These are phyloP conservation scores for Furcula furcula DNA, from an alignment of 2,888 invertebrate genomes.

Conservation along the genomic window DNA sequence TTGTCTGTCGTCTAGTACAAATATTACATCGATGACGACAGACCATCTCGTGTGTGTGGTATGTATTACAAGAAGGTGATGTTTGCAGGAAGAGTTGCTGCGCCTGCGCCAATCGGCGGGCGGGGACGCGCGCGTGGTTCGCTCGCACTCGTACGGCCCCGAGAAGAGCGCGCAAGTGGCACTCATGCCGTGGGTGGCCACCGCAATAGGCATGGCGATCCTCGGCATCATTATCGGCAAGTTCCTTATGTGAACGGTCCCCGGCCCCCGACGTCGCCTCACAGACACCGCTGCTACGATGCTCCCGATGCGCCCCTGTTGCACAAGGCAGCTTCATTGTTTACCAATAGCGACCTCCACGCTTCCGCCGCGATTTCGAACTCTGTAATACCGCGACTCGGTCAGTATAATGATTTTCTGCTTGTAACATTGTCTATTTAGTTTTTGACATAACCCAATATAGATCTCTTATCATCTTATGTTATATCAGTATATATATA, in stretches of 20 bases:
- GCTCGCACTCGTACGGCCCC: constrained; percentile 68
- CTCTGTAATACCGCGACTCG: constrained; percentile 14
- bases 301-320: constrained; percentile 54
- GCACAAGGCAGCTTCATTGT: constrained; percentile 51
- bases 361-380: constrained; percentile 17
- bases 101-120: constrained; percentile 77
- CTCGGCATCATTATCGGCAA: constrained; percentile 90
- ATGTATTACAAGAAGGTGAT: neutral
- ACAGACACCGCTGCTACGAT: constrained; percentile 57
- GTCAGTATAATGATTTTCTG: constrained; percentile 21
- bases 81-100: constrained; percentile 83
- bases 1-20: too few species aligned
- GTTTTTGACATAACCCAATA: too few species aligned
- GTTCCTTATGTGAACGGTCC: constrained; percentile 87
- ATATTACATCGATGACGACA: too few species aligned
- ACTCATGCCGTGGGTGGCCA: constrained; percentile 84
- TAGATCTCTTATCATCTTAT: too few species aligned
- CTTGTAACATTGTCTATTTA: too few species aligned
- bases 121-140: constrained; percentile 56
- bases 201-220: constrained; percentile 86
- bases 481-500: too few species aligned
- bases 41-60: too few species aligned
- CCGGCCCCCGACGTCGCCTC: constrained; percentile 46
- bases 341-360: constrained; percentile 33
- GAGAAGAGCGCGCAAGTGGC: constrained; percentile 83